phyloP scores from a whole-genome alignment of 2,113 vertebrate genomes.

The Dasyprocta punctata region DNA sequence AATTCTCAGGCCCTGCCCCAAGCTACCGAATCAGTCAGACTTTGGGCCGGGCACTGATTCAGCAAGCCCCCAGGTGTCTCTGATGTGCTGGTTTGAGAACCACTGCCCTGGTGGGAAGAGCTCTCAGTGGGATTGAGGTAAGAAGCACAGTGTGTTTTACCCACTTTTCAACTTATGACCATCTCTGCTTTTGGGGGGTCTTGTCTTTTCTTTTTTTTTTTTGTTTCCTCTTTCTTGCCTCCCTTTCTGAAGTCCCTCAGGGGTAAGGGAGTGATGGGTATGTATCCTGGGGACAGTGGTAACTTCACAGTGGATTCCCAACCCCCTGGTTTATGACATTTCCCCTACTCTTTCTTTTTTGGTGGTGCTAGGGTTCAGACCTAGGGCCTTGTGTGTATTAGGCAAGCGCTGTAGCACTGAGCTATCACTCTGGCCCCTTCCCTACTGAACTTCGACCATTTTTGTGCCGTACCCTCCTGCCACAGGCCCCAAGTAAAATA shows the following conservation, averaged over 20 bases:
- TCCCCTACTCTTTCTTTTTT: not conserved
- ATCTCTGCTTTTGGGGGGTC: too few species aligned
- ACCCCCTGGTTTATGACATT: not conserved
- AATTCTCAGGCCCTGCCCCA: not conserved
- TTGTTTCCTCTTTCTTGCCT: constrained; percentile 12
- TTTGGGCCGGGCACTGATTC: not conserved
- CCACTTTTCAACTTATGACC: not conserved
- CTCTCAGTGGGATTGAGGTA: constrained; percentile 60
- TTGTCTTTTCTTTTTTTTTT: constrained; percentile 44
- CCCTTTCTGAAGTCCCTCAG: constrained; percentile 40
- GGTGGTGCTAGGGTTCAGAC: not conserved
- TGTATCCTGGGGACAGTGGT: not conserved
- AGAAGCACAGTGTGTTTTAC: not conserved
- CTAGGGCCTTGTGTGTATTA: not conserved
- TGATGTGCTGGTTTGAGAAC: constrained; percentile 67
- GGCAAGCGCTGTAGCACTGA: not conserved
- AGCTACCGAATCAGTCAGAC: not conserved
- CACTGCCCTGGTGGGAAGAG: constrained; percentile 59
- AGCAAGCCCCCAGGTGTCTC: constrained; percentile 69
- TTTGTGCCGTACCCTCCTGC: not conserved
- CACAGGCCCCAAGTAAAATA: not conserved
- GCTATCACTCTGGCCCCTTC: not conserved
- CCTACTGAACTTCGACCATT: not conserved
- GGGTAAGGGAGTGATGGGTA: not conserved
- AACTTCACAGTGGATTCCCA: not conserved